These are phyloP conservation scores for Rhombomys opimus DNA, from an alignment of 2,113 vertebrate genomes.

Conservation along the genomic window DNA sequence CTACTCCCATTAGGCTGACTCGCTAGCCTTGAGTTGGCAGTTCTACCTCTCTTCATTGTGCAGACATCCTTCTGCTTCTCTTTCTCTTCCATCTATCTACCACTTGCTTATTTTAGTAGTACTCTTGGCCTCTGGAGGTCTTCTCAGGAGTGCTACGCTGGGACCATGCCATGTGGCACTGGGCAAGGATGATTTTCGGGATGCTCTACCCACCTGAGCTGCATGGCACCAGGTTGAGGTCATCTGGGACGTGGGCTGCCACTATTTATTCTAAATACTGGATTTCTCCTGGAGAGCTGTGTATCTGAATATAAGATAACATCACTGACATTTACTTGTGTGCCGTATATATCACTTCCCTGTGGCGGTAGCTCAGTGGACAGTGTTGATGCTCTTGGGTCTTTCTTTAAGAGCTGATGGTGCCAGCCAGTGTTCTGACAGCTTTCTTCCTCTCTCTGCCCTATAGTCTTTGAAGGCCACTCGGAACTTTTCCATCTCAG, in stretches of 20 bases:
- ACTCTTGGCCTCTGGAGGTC: neutral
- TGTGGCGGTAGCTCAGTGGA: neutral
- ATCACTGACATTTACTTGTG: neutral
- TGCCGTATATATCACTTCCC: neutral
- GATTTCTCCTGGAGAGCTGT: conserved; percentile 22
- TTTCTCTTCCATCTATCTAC: neutral
- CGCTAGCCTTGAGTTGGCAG: no score
- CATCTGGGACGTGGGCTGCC: neutral
- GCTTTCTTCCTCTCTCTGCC: conserved; percentile 50
- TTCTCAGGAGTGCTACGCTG: no score
- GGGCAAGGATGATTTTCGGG: neutral
- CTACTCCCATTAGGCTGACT: neutral
- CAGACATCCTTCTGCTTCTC: neutral
- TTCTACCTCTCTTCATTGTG: neutral
- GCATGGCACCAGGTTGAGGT: neutral
- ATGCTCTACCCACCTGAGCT: neutral
- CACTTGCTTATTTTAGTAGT: neutral
- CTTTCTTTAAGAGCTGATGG: neutral
- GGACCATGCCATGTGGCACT: no score
- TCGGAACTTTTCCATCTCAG: conserved; percentile 97
- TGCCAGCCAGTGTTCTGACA: conserved; percentile 44
- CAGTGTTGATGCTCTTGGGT: neutral
- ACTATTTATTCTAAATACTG: conserved; percentile 27
- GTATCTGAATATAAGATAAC: neutral
- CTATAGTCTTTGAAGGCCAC: conserved; percentile 95